These are phyloP conservation scores for Drosophila pachea DNA, from an alignment of 1,140 invertebrate genomes.

Conservation along the genomic window DNA sequence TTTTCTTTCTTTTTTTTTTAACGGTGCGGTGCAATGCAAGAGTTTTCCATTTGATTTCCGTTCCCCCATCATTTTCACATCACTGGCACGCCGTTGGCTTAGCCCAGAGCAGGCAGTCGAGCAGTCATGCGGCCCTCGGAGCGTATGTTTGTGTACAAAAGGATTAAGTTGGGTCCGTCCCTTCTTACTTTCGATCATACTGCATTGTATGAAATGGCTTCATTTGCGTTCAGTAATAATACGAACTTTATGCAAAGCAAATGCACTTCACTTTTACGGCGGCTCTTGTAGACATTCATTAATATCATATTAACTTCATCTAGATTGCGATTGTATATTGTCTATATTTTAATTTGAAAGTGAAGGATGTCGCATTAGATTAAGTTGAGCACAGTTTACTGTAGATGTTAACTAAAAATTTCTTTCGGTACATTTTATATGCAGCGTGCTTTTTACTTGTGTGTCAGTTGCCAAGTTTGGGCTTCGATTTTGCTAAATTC, in stretches of 20 bases:
- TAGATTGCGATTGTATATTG: too few species aligned
- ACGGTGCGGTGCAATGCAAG: slow-evolving; percentile 24
- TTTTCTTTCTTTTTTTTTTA: slow-evolving; percentile 53
- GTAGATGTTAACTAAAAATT: not conserved
- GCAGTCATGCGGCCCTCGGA: slow-evolving; percentile 25
- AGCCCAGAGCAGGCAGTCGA: not conserved
- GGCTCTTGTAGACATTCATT: not conserved
- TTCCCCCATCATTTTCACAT: slow-evolving; percentile 62
- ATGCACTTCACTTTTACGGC: slow-evolving; percentile 14
- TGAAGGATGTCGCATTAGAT: not conserved
- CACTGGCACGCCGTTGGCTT: slow-evolving; percentile 14
- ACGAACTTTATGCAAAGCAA: slow-evolving; percentile 22
- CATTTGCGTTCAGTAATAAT: slow-evolving; percentile 59
- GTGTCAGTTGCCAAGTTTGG: slow-evolving; percentile 1
- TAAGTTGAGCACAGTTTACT: not conserved
- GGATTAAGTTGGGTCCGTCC: slow-evolving; percentile 61
- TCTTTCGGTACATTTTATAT: slow-evolving; percentile 23
- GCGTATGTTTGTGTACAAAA: slow-evolving; percentile 70
- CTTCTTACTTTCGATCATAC: slow-evolving; percentile 5
- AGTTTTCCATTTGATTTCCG: slow-evolving; percentile 73
- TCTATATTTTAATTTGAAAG: too few species aligned
- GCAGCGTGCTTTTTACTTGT: slow-evolving; percentile 16
- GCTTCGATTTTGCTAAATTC: slow-evolving; percentile 34
- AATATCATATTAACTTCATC: not conserved
- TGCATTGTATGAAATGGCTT: slow-evolving; percentile 55